Evolutionary conservation across 2,888 invertebrate species (phyloP), one percentile per base, ranked within the genome.

Genomic region (Cerceris ruficornis): DNA sequence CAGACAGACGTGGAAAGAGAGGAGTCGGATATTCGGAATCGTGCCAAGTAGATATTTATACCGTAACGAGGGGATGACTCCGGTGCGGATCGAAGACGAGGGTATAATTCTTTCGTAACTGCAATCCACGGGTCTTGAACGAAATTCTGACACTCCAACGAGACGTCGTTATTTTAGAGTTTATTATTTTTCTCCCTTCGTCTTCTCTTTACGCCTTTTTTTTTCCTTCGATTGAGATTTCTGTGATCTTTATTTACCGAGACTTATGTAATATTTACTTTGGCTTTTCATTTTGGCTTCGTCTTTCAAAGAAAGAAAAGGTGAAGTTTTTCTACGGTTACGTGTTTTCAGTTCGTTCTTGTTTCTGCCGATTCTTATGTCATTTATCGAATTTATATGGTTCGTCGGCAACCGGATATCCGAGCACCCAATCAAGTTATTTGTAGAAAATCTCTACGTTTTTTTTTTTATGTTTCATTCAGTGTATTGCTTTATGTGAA

Each of bases 1-100:
- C 28, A 28, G 28, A 28, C 28, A 28, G 28, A 28, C 28, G 28
- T 28, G 69, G 59, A 69, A 71, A 76, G 69, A 55, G 74, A 70
- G 57, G 61, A 72, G 67, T 62, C 49, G 55, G 62, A 69, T 68
- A 72, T 68, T 84, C 79, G 84, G 82, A 73, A 79, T 69, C 72
- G 71, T 84, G 84, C 84, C 84, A 84, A 82, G 69, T 75, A 72
- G 72, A 71, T 84, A 84, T 84, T 84, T 82, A 80, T 80, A 75
- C 71, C 68, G 42, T 68, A 76, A 83, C 64, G 72, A 79, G 75
- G 28, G 28, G 68, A 69, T 52, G 62, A 52, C 52, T 39, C 60
- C n/a, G 57, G 15, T 42, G n/a, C n/a, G 67, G 50, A 46, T 67
- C 52, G 59, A 66, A 65, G 46, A 39, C 60, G 57, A 42, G 61